Evolutionary conservation across 2,113 vertebrate genomes (phyloP).

Genomic region (Vireo altiloquus): DNA sequence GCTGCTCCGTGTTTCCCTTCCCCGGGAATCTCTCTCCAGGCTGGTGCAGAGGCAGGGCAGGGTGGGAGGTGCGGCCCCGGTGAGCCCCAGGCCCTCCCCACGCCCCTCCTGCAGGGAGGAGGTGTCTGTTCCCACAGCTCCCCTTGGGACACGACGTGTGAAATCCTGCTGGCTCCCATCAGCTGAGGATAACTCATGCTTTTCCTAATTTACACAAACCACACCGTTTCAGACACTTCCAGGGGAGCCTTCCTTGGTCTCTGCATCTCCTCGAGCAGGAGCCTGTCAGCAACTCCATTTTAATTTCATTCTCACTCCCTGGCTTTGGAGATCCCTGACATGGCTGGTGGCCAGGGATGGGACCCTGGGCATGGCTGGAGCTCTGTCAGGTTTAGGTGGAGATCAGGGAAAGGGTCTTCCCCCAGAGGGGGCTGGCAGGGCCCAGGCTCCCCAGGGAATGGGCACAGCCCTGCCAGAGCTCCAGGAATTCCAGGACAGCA

Average conservation of each 20-base stretch:
- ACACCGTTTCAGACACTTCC: not conserved
- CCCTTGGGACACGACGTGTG: not conserved
- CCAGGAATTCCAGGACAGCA: not conserved
- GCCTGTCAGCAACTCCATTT: not conserved
- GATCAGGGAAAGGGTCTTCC: not conserved
- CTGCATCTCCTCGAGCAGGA: not conserved
- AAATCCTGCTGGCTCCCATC: not conserved
- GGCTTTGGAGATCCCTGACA: not conserved
- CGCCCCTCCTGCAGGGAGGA: not conserved
- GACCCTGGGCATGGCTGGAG: not conserved
- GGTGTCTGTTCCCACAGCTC: not conserved
- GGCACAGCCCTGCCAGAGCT: not conserved
- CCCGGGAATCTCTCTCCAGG: not conserved
- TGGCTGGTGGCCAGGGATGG: not conserved
- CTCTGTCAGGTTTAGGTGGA: not conserved
- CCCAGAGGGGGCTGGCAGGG: not conserved
- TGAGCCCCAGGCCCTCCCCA: not conserved
- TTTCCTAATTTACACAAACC: not conserved
- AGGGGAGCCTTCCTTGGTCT: not conserved
- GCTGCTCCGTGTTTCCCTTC: not conserved
- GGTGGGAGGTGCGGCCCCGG: not conserved
- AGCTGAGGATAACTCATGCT: conserved; percentile 35
- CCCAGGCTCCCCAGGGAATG: not conserved
- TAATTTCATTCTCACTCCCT: not conserved
- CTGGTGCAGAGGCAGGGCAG: not conserved